Evolutionary conservation across 1,140 invertebrate genomes (phyloP).

Genomic region (Psilanteris sp.): DNA sequence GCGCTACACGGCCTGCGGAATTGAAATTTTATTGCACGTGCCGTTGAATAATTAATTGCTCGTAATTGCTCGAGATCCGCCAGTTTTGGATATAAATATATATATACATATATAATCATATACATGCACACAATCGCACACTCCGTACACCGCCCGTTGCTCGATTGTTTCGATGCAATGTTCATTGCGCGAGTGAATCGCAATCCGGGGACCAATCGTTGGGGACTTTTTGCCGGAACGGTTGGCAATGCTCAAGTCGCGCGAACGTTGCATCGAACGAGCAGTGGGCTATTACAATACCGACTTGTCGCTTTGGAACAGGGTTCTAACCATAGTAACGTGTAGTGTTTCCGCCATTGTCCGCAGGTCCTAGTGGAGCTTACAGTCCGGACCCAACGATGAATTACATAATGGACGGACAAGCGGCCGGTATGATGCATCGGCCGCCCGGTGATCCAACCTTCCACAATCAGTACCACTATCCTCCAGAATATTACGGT

Average conservation of each 20-base stretch:
- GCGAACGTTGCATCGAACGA: slow-evolving; percentile 30
- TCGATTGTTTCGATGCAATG: background rate
- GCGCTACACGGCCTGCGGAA: slow-evolving; percentile 13
- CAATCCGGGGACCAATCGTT: too few species aligned
- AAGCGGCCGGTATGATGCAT: slow-evolving; percentile 94
- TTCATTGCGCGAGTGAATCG: too few species aligned
- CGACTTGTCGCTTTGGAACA: slow-evolving; percentile 74
- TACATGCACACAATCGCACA: too few species aligned
- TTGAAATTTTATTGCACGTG: slow-evolving; percentile 53
- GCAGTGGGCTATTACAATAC: slow-evolving; percentile 73
- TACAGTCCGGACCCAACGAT: slow-evolving; percentile 97
- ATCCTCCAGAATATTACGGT: slow-evolving; percentile 93
- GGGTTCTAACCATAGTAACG: slow-evolving; percentile 81
- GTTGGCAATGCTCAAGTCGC: too few species aligned
- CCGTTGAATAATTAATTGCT: slow-evolving; percentile 31
- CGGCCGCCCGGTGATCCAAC: slow-evolving; percentile 92
- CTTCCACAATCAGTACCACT: slow-evolving; percentile 95
- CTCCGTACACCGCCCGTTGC: slow-evolving; percentile 11
- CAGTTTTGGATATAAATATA: slow-evolving; percentile 23
- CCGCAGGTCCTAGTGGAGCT: slow-evolving; percentile 94
- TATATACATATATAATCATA: slow-evolving; percentile 21
- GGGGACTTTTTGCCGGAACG: too few species aligned
- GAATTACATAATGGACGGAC: slow-evolving; percentile 98
- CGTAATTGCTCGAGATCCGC: slow-evolving; percentile 17
- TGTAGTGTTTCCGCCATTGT: slow-evolving; percentile 90